Base-by-base conservation (phyloP, 1,140 invertebrate species). In the Bombus soroeensis region DNA sequence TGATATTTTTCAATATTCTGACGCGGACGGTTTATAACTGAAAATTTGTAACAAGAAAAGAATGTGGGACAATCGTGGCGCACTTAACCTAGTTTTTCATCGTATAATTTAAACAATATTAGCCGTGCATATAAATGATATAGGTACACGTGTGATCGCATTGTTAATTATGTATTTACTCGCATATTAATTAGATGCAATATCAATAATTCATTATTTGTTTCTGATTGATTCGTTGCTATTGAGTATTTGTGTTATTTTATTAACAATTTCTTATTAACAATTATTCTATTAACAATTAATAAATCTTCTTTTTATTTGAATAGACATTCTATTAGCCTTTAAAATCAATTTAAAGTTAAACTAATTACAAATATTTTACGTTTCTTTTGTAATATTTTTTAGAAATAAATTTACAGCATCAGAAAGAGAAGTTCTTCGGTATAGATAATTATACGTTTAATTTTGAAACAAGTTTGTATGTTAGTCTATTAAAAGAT, bases 21-120 rank as follows among this genome's bases (percentile, higher is more conserved):
- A 28, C 5, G 10, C 3, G n/a, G 3, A n/a, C 18, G 6, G 5
- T 32, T 15, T 34, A n/a, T 6, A 34, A 47, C 43, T 32, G 62
- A 28, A 43, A 66, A 79, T 79, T 34, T 34, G 13, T 25, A 34
- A 66, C 9, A n/a, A 12, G n/a, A 10, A 28, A 78, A 34, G n/a
- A 43, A 79, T 66, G 37, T 39, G 18, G 59, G 41, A 25, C 76
- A 34, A 43, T 66, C 59, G n/a, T 43, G 39, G 10, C n/a, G 39
- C 25, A 66, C 28, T n/a, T 62, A 62, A 62, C 59, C 59, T 41
- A 79, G 5, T 79, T 79, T 68, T 28, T 28, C n/a, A 47, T 79
- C 18, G 22, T 10, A 41, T 3, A 18, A 39, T 41, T 79, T 64
- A 32, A 41, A 32, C 28, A 39, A 62, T 62, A 62, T 79, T 66